Percentiles rank a stretch among this genome's conserved stretches.
These are phyloP conservation scores for Panurus biarmicus DNA, from an alignment of 2,113 vertebrate genomes.

Conservation along the genomic window DNA sequence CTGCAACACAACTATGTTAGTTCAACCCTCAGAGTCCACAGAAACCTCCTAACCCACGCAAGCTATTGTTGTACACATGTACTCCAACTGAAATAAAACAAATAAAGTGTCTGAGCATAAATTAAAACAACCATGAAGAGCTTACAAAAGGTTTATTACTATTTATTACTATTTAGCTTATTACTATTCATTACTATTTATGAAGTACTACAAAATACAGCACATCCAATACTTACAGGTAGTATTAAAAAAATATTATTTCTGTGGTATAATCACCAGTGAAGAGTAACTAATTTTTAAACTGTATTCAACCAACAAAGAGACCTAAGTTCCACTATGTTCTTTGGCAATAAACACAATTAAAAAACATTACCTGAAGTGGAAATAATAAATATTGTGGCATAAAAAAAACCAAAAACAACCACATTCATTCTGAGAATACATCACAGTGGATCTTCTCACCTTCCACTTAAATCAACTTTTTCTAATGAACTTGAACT, in stretches of 20 bases:
- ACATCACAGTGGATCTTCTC: not conserved
- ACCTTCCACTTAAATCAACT: not conserved
- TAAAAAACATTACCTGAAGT: not conserved
- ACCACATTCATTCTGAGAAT: fast-evolving
- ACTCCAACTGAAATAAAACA: not conserved
- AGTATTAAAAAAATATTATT: not conserved
- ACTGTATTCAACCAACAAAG: not conserved
- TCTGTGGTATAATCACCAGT: not conserved
- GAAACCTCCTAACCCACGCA: not conserved
- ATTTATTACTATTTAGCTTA: too few relatives aligned
- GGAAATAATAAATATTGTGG: not conserved
- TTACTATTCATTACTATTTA: not conserved
- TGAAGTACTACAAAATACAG: not conserved
- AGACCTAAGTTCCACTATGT: not conserved
- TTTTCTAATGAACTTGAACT: not conserved
- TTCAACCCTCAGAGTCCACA: not conserved
- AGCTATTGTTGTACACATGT: fast-evolving
- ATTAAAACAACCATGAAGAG: not conserved
- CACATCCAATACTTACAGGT: not conserved
- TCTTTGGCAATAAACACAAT: not conserved
- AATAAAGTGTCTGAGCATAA: not conserved
- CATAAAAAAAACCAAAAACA: not conserved
- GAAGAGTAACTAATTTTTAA: not conserved
- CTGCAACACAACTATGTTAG: not conserved
- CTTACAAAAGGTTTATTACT: not conserved